phyloP scores from a whole-genome alignment of 2,113 vertebrate species.

The Okapia johnstoni region DNA sequence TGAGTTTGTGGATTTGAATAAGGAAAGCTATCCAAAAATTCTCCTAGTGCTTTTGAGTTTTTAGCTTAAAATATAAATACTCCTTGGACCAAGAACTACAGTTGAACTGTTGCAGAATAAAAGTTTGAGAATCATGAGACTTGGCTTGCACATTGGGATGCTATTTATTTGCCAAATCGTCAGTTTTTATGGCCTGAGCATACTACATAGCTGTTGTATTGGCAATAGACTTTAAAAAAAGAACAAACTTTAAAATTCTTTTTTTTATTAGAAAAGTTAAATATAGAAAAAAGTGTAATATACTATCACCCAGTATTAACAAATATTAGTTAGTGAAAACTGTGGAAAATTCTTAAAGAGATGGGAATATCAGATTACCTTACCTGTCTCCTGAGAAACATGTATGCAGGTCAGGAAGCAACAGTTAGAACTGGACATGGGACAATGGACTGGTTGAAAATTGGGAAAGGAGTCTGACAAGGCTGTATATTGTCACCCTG shows the following conservation, averaged over 20 bases:
- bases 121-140: neutral
- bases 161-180: conserved; percentile 37
- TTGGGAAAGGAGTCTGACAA: neutral
- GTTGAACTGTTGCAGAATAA: neutral
- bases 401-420: neutral
- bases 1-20: conserved; percentile 10
- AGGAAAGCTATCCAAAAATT: neutral
- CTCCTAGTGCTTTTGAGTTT: neutral
- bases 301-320: neutral
- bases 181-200: neutral
- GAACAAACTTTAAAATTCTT: neutral
- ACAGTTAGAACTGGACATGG: neutral
- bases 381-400: neutral
- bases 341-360: neutral
- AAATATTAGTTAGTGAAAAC: neutral
- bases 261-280: neutral
- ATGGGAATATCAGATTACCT: neutral
- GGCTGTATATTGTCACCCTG: neutral
- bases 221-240: neutral
- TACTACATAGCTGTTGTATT: neutral
- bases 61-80: neutral
- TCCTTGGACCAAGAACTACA: neutral
- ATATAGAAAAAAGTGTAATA: neutral
- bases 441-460: neutral
- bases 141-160: conserved; percentile 10